Evolutionary conservation across 64 coral and sea anemone species (phyloP), one percentile per base, ranked within the genome.

Genomic region (Pachyseris speciosa): DNA sequence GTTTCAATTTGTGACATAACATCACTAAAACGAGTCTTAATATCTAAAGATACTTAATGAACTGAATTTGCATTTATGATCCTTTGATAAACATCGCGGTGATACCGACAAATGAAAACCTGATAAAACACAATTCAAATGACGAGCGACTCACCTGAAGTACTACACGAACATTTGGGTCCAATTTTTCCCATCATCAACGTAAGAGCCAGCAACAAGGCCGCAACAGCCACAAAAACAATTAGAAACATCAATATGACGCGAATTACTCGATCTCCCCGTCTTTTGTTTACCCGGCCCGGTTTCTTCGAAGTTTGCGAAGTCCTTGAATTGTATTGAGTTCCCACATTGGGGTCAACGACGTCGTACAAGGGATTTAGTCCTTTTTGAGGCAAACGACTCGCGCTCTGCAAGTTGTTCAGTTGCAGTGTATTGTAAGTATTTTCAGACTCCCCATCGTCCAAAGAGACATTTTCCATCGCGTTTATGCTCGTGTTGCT

Each of bases 191-290:
- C 78, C 8, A 67, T 31, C 32, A 91, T 84, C 33, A 91, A 7
- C 37, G 84, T 37, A 61, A 84, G 42, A 8, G 70, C 79, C 5
- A 91, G 80, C 3, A 91, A 50, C 30, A 91, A 27, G 6, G 89
- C 89, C 25, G 34, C 39, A 9, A 83, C 53, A 59, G 89, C 67
- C 24, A 91, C 66, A 37, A 72, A 32, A 27, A 91, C 11, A 22
- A 91, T 84, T 15, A 91, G 69, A 83, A 61, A 91, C 42, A 91
- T 61, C 53, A 81, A 38, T 20, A 61, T 20, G 38, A 39, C 3
- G 13, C 34, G 51, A 27, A 81, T 40, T 22, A 40, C 55, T 26
- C 53, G 34, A n/a, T 40, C 51, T 13, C 22, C 24, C 26, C 50
- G n/a, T 63, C 30, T 57, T 13, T 10, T 27, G 11, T 31, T 80